Conservation (phyloP, 1,140 invertebrate species). For the Hypsibius dujardini region DNA sequence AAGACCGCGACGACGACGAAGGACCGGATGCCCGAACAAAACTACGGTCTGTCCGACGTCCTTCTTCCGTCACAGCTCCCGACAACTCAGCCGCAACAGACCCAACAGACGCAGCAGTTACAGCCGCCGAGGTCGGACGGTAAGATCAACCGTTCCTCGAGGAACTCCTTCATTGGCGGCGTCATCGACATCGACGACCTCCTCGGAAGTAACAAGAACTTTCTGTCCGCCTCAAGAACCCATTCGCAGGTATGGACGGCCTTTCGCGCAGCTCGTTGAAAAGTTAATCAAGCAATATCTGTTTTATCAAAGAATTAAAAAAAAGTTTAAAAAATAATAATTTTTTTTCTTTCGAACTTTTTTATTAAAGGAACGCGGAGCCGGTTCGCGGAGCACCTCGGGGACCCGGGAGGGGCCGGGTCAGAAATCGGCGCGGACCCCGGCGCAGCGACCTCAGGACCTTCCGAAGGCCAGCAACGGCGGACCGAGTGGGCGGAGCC, state of each 20-base stretch:
- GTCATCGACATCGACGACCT: constrained; percentile 6
- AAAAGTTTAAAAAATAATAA: too few relatives aligned
- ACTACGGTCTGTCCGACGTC: background rate
- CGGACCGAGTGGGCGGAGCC: background rate
- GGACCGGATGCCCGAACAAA: background rate
- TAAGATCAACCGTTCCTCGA: background rate
- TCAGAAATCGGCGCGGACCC: too few relatives aligned
- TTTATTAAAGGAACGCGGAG: too few relatives aligned
- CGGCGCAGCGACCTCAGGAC: background rate
- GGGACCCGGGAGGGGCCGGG: too few relatives aligned
- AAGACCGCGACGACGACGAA: background rate
- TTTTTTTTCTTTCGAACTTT: too few relatives aligned
- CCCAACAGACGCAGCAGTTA: background rate
- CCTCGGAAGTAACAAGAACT: constrained; percentile 7
- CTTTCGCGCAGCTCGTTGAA: background rate
- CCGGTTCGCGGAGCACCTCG: too few relatives aligned
- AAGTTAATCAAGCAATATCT: background rate
- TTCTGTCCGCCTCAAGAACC: background rate
- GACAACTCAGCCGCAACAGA: background rate
- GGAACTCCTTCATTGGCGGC: background rate
- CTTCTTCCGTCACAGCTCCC: background rate
- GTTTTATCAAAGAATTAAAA: too few relatives aligned
- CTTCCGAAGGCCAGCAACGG: background rate
- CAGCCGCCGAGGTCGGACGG: background rate
- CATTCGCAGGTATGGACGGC: background rate